Evolutionary conservation across 2,113 vertebrate genomes (phyloP), one percentile per base, ranked within the genome.

Genomic region (Dipodomys stephensi): DNA sequence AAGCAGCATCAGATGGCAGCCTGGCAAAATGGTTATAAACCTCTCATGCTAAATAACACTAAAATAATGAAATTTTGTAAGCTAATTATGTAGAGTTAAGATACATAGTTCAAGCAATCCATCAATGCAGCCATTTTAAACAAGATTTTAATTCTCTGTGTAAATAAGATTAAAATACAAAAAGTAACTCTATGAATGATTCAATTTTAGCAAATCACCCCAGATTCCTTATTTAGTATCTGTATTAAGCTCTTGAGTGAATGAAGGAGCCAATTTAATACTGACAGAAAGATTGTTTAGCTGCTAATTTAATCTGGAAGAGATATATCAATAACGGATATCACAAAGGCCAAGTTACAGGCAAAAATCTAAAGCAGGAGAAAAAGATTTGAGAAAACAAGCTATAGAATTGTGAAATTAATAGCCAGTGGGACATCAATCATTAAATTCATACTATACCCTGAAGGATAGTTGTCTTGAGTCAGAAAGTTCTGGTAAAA

Each of bases 71-170:
- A 97, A 97, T 97, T 96, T 94, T 95, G 93, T 92, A 86, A 92
- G 64, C 92, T 96, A 94, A 96, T 96, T 97, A 87, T 93, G 80
- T 90, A 85, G 77, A 97, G 30, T 83, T 96, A 96, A 96, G 83
- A 49, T 93, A 44, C 60, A 93, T 20, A 91, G 32, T 94, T 93
- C 97, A 96, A 96, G 74, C 4, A 97, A 90, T 96, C 96, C 97
- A 97, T 97, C 97, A 97, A 97, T 0, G 32, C 57, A 91, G 95
- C 96, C 89, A 92, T 60, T 97, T 74, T 96, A 98, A 97, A 96
- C 92, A 96, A 76, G 19, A 67, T 95, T 97, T 94, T 22, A 96
- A 30, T 80, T 97, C 97, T 90, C 83, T 91, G 85, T 83, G 74
- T 95, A 97, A 98, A 96, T 96, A 97, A 91, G 76, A 94, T 94